A percentile compares a stretch with the other conserved stretches of the same genome.
phyloP scores from a whole-genome alignment of 2,113 vertebrate genomes.

The Nothoprocta perdicaria region DNA sequence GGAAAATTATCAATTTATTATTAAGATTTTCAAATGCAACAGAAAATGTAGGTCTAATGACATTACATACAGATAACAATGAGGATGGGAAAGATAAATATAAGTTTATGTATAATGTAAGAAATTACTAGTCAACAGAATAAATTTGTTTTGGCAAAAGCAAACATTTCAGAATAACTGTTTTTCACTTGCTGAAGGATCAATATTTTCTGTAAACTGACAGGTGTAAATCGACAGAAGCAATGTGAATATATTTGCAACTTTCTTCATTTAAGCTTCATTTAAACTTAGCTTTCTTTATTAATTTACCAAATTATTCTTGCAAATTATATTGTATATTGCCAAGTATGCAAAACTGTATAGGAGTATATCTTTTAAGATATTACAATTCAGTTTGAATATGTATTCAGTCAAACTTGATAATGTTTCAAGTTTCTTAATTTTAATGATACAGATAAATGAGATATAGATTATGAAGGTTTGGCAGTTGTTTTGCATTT shows the following conservation, averaged over 20 bases:
- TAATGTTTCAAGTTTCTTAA: not conserved
- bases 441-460: not conserved
- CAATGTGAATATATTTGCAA: not conserved
- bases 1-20: slow-evolving; percentile 12
- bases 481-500: not conserved
- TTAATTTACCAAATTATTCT: not conserved
- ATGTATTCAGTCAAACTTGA: not conserved
- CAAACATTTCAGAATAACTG: slow-evolving; percentile 2
- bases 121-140: not conserved
- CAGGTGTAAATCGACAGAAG: not conserved
- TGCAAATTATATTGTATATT: not conserved
- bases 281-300: not conserved
- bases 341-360: not conserved
- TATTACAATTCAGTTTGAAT: not conserved
- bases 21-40: not conserved
- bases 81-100: not conserved
- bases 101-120: not conserved
- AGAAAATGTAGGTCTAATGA: not conserved
- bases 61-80: not conserved
- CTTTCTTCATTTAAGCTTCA: not conserved
- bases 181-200: not conserved
- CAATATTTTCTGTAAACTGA: not conserved
- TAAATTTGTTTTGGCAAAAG: not conserved
- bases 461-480: not conserved
- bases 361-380: not conserved